Conservation (phyloP, 2,797 vertebrate species). For the Rhinogobio ventralis region DNA sequence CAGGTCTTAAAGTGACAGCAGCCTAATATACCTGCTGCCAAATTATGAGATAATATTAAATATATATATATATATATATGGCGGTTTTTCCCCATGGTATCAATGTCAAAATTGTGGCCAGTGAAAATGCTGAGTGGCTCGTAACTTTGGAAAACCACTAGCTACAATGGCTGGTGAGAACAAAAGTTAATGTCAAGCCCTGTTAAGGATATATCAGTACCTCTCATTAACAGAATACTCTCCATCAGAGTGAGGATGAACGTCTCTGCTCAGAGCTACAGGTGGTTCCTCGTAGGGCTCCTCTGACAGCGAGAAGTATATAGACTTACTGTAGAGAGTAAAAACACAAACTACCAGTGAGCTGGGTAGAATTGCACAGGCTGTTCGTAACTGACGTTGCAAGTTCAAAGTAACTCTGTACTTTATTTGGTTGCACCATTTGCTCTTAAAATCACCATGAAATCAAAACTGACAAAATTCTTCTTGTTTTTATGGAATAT, state of each 20-base stretch:
- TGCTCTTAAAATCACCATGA: background rate
- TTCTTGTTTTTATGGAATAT: background rate
- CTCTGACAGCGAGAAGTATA: conserved; percentile 78
- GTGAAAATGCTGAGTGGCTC: background rate
- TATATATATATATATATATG: background rate
- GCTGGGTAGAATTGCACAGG: background rate
- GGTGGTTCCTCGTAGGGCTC: conserved; percentile 66
- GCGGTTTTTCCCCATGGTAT: background rate
- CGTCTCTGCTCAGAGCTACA: conserved; percentile 63
- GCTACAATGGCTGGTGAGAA: too few species aligned
- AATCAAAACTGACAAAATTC: background rate
- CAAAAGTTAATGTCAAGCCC: too few species aligned
- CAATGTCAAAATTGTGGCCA: too few species aligned
- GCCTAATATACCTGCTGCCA: background rate
- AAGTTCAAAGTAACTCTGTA: background rate
- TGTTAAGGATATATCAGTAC: conserved; percentile 60
- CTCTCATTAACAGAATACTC: conserved; percentile 75
- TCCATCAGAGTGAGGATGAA: conserved; percentile 83
- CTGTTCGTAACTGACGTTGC: background rate
- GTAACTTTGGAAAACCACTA: background rate
- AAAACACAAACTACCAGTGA: background rate
- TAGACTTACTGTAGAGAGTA: conserved; percentile 76
- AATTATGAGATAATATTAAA: background rate
- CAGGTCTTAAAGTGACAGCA: too few species aligned
- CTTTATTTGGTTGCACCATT: too few species aligned